Base-by-base conservation (phyloP, 1,140 invertebrate genomes). In the Aphis gossypii region DNA sequence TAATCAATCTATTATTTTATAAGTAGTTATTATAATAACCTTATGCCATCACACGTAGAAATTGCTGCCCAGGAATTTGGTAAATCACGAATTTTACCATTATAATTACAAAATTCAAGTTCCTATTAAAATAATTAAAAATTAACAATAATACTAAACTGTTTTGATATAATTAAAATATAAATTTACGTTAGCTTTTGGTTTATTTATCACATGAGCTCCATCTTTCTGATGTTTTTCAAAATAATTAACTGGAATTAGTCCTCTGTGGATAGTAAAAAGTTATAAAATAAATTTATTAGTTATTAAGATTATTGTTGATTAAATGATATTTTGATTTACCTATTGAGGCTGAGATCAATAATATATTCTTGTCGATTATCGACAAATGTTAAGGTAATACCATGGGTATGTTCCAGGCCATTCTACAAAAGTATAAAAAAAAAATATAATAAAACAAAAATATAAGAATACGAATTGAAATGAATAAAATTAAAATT, bases 1-100 rank as follows among this genome's bases (percentile, higher is more conserved):
- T n/a, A 76, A 76, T 76, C n/a, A n/a, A n/a, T 76, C 14, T n/a
- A 18, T 20, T 44, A 54, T 23, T 38, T 41, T 21, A 51, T 46
- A 51, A 48, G 35, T 46, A 90, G 9, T 44, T 60, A 48, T n/a
- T 41, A 84, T 90, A 93, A 54, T 87, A 95, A 96, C 96, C 96
- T 97, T 83, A 99, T 95, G 44, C 97, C 97, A 94, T 96, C 95
- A 95, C 98, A 99, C 20, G 98, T 98, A 86, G 98, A 99, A 30
- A 99, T 94, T 0, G 98, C 98, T 84, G 96, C 98, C 97, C 97
- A 97, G 2, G 98, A 98, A 56, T 96, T 95, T 14, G 96, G 95
- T 94, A 96, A 95, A 92, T 96, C 97, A 94, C 97, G 95, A n/a
- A 99, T 96, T 83, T 96, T 96, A 48, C 98, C 98, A 95, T 97